Base-by-base conservation (phyloP, 2,888 invertebrate genomes). In the Phasia obesa region DNA sequence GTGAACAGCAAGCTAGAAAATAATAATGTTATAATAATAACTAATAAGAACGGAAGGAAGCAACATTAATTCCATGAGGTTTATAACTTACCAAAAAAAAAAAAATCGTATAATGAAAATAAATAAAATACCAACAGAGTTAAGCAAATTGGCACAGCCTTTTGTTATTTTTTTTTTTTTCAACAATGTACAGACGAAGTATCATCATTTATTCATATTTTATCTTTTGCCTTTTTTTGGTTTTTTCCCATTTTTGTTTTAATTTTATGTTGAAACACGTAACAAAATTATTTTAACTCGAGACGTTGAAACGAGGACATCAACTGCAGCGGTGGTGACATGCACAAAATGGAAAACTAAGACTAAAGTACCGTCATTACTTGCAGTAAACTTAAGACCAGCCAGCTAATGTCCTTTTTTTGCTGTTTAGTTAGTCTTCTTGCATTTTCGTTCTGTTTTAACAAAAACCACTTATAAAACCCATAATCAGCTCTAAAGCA, bases 401-500 rank as follows among this genome's bases (percentile, higher is more conserved):
- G 38, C 38, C 65, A 75, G 60, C 65, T 83, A 79, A 79, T 79
- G 75, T 76, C 67, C 75, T 75, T 65, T 73, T 74, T 69, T 69
- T 31, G 11, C 0, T 42, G 31, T 55, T 74, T 47, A 6, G 11
- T 59, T 55, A 21, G 38, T 42, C 27, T 4, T 31, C 73, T 17
- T 60, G 21, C 53, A 23, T 57, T 38, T 55, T 70, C 44, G 17
- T 38, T 83, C 55, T 62, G 44, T 60, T 69, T 62, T 11, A n/a
- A 51, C 77, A 49, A 49, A 78, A 69, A 60, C 79, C 71, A 70
- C 79, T 83, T 75, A 67, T 75, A 79, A 83, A 44, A 83, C 38
- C 83, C 75, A 67, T 83, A 83, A 83, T 83, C 79, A 83, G 83
- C 75, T 83, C 75, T 71, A 79, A 83, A 79, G 83, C 83, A 83